These are phyloP conservation scores for Tetrao urogallus DNA, from an alignment of 2,113 vertebrate species.

Conservation along the genomic window DNA sequence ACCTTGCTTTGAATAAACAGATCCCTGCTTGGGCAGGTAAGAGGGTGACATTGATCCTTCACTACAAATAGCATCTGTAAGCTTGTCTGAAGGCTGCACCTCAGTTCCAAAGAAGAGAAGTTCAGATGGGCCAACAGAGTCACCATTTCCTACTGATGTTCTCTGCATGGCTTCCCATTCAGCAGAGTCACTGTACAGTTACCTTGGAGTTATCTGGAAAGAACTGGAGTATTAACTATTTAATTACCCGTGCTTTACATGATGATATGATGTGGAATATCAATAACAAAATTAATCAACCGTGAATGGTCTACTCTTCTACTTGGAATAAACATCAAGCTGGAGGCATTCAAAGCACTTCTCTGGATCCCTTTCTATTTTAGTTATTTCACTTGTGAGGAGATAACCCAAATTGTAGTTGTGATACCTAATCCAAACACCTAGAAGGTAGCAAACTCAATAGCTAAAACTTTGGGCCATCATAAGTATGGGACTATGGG, in stretches of 20 bases:
- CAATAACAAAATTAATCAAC: too few species aligned
- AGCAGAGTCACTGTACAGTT: neutral
- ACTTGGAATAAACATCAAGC: neutral
- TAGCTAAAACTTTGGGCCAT: neutral
- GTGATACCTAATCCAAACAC: neutral
- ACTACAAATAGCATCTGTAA: neutral
- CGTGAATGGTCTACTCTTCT: neutral
- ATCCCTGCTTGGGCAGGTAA: neutral
- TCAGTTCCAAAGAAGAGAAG: neutral
- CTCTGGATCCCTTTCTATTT: neutral
- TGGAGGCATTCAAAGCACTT: neutral
- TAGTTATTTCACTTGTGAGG: neutral
- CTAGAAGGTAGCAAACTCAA: neutral
- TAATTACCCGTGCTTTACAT: too few species aligned
- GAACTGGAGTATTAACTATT: too few species aligned
- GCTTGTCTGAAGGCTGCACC: neutral
- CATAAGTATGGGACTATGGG: neutral
- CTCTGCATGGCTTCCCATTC: neutral
- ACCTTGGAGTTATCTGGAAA: too few species aligned
- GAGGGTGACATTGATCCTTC: neutral
- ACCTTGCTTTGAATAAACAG: neutral
- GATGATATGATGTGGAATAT: too few species aligned
- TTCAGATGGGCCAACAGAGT: rapidly evolving
- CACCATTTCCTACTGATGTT: neutral
- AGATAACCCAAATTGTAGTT: neutral